Conservation (phyloP, 2,888 invertebrate species). For the Geophilus truncorum region DNA sequence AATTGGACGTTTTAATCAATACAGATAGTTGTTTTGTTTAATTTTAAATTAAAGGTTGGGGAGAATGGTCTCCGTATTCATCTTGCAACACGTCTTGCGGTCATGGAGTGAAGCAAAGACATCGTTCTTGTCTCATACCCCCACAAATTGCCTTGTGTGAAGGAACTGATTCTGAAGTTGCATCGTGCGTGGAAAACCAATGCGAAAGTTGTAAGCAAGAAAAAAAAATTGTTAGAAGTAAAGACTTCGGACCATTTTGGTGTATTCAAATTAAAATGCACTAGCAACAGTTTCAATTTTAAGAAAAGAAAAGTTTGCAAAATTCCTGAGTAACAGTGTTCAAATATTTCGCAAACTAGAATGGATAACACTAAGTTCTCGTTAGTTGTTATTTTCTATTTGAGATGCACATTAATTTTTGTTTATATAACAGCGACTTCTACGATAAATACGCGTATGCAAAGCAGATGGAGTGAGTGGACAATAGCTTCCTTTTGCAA, state of each 20-base stretch:
- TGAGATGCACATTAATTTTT: not conserved
- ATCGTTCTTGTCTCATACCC: conserved; percentile 50
- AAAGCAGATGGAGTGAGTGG: not conserved
- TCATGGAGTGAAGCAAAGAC: conserved; percentile 47
- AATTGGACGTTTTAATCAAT: not conserved
- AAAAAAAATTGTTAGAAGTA: no score
- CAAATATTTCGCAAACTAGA: no score
- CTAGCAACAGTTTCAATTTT: no score
- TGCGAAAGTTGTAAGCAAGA: not conserved
- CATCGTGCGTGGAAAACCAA: not conserved
- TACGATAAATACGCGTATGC: not conserved
- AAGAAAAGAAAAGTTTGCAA: no score
- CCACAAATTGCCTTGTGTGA: conserved; percentile 38
- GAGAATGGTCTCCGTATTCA: conserved; percentile 51
- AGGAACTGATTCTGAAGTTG: not conserved
- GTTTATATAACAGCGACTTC: not conserved
- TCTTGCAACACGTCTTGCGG: conserved; percentile 52
- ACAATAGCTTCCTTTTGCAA: not conserved
- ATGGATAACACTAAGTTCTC: no score
- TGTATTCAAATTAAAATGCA: no score
- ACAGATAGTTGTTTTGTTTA: not conserved
- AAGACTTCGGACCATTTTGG: no score
- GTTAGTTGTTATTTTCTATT: not conserved
- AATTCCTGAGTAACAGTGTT: no score
- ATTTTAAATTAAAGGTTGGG: conserved; percentile 43